phyloP scores from a whole-genome alignment of 2,797 vertebrate species.

The Gymnothorax reevesii region DNA sequence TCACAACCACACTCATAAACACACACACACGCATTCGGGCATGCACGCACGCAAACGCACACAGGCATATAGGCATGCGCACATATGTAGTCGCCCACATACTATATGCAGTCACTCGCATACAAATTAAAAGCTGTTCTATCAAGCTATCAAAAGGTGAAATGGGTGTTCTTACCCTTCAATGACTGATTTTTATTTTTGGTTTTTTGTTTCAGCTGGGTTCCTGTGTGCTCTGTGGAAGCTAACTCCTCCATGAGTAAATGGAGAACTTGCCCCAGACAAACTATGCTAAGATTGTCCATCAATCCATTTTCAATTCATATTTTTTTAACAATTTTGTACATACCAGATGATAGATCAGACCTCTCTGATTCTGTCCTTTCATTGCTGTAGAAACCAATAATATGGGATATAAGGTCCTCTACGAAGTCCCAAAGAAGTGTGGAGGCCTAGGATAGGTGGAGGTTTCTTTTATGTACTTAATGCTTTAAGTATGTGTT shows the following conservation, averaged over 20 bases:
- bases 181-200: neutral
- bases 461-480: neutral
- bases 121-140: no score
- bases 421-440: neutral
- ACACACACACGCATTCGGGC: no score
- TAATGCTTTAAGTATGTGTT: neutral
- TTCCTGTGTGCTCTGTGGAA: neutral
- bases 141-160: neutral
- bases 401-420: neutral
- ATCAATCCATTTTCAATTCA: slow-evolving; percentile 14
- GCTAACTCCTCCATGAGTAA: neutral
- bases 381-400: neutral
- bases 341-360: neutral
- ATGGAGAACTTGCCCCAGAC: neutral
- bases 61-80: no score
- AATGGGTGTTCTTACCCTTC: neutral
- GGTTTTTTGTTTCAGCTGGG: neutral
- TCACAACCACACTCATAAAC: no score
- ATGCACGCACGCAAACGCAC: no score
- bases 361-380: neutral
- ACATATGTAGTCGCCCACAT: no score
- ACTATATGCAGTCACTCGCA: no score
- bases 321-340: neutral
- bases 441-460: neutral
- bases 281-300: neutral